A percentile compares a stretch with the other conserved stretches of the same genome.
Conservation (phyloP, 2,113 vertebrate genomes). For the Mus musculus region GRCm39 chr12:76154501-76155000, state of each 20-base stretch:
- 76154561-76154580: background rate
- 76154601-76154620: background rate
- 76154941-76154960: slow-evolving; percentile 71
- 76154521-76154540: fast-evolving
- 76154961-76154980: slow-evolving; percentile 10
- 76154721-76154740: background rate
- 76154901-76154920: slow-evolving; percentile 80
- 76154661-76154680: fast-evolving
- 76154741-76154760: background rate
- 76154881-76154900: slow-evolving; percentile 20
- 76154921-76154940: slow-evolving; percentile 71
- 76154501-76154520: fast-evolving
- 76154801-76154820: background rate
- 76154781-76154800: background rate
- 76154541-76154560: background rate
- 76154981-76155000: slow-evolving; percentile 74
- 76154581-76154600: fast-evolving
- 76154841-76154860: background rate
- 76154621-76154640: background rate
- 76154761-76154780: background rate
- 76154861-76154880: background rate
- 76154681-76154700: fast-evolving
- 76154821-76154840: fast-evolving
- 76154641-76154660: background rate
- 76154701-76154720: background rate